Base-by-base conservation (phyloP, 2,888 invertebrate species). In the Lepidonotus clava region DNA sequence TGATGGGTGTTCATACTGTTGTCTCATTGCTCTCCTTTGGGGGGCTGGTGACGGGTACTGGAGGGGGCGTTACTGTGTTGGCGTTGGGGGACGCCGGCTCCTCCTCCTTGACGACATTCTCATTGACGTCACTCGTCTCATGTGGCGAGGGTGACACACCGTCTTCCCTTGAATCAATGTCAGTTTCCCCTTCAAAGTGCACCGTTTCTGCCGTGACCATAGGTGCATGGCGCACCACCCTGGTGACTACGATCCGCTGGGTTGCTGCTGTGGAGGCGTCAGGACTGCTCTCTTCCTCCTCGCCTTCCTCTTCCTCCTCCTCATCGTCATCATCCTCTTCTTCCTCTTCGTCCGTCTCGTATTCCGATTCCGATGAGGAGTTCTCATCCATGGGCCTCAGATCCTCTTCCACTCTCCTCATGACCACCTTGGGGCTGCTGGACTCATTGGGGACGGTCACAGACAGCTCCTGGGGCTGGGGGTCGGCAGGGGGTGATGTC, bases 261-360 rank as follows among this genome's bases (percentile, higher is more conserved):
- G 21, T 38, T 21, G 36, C 14, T 71, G 34, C 46, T 5, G 46
- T 8, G 32, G 80, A 46, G n/a, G 41, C 28, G n/a, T n/a, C n/a
- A n/a, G n/a, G n/a, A n/a, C n/a, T n/a, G n/a, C n/a, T n/a, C n/a
- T n/a, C n/a, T 38, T 71, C 71, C 34, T 71, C 71, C 71, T 38
- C 71, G 11, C 38, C 36, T 38, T 91, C 89, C 61, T 89, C 88
- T 24, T 91, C 89, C 71, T 90, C 80, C 67, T 90, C 88, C 18
- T 90, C 89, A 53, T 91, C 88, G 86, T 91, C 90, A 46, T 90
- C 89, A 28, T 90, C 88, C 66, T 91, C 91, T 84, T 90, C 91
- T 34, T 86, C 87, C 56, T 89, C 90, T 46, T 92, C 91, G 51
- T 90, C 90, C 51, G 87, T 89, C 40, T 28, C 38, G 21, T 67